These are phyloP conservation scores for Lytechinus variegatus DNA, from an alignment of 35 echinoderm and acorn worm species.

Conservation along the genomic window DNA sequence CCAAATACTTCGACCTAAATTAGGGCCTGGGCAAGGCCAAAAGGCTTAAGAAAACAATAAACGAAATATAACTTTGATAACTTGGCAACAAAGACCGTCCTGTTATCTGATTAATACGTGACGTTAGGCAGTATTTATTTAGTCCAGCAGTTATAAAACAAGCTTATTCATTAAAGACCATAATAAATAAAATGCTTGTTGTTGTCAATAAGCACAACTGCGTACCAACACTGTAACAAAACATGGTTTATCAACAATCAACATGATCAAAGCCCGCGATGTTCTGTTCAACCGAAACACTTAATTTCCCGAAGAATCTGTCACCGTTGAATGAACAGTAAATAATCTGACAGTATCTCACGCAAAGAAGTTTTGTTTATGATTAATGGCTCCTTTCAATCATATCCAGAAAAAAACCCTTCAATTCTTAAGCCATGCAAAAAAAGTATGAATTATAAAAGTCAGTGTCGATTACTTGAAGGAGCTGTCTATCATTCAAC, in stretches of 20 bases:
- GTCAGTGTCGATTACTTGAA: not conserved
- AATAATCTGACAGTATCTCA: no score
- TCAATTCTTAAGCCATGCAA: no score
- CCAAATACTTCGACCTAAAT: conserved; percentile 1
- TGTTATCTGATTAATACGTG: not conserved
- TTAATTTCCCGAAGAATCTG: no score
- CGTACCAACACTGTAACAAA: not conserved
- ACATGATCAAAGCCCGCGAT: not conserved
- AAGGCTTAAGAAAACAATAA: not conserved
- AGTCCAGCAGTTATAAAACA: not conserved
- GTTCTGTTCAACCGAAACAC: not conserved
- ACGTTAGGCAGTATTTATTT: not conserved
- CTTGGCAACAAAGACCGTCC: not conserved
- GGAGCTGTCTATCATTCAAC: not conserved
- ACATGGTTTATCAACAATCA: not conserved
- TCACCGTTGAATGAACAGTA: no score
- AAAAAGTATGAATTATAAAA: not conserved
- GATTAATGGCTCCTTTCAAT: not conserved
- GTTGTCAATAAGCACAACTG: not conserved
- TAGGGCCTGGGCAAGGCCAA: not conserved
- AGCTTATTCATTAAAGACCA: not conserved
- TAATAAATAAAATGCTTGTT: not conserved
- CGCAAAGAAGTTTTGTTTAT: no score
- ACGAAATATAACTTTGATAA: not conserved
- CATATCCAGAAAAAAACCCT: not conserved